Conservation (phyloP, 2,888 invertebrate genomes). For the Unio delphinus region DNA sequence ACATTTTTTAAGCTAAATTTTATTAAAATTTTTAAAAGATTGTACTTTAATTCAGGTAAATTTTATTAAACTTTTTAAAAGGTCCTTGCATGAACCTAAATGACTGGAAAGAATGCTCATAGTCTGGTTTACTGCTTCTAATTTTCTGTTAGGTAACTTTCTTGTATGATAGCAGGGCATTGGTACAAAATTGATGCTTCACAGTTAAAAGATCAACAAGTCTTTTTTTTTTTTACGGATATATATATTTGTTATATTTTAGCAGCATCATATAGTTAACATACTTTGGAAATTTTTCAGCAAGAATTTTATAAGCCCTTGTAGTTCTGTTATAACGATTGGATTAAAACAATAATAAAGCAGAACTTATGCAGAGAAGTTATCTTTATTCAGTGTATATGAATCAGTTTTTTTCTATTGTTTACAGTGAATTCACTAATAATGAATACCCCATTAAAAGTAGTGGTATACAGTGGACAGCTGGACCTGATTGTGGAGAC, state of each 20-base stretch:
- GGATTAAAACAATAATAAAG: not conserved
- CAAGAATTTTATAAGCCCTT: too few relatives aligned
- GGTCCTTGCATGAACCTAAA: too few relatives aligned
- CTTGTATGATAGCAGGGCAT: too few relatives aligned
- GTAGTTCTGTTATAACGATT: not conserved
- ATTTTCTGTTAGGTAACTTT: too few relatives aligned
- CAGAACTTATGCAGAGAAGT: not conserved
- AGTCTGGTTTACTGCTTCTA: too few relatives aligned
- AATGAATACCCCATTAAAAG: slow-evolving; percentile 42
- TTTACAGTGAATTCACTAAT: slow-evolving; percentile 64
- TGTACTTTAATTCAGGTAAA: not conserved
- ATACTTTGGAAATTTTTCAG: too few relatives aligned
- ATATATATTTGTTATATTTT: too few relatives aligned
- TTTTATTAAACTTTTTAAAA: not conserved
- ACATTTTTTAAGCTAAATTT: not conserved
- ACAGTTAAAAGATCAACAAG: too few relatives aligned
- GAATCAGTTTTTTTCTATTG: not conserved
- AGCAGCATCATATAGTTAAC: too few relatives aligned
- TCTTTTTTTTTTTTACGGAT: too few relatives aligned
- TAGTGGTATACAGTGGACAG: slow-evolving; percentile 74
- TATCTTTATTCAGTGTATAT: not conserved
- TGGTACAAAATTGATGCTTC: too few relatives aligned
- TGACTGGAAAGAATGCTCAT: too few relatives aligned
- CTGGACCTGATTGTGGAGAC: slow-evolving; percentile 89
- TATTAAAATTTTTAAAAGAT: not conserved